Evolutionary conservation across 2,113 vertebrate genomes (phyloP), one percentile per base, ranked within the genome.

Genomic region (Menura novaehollandiae): DNA sequence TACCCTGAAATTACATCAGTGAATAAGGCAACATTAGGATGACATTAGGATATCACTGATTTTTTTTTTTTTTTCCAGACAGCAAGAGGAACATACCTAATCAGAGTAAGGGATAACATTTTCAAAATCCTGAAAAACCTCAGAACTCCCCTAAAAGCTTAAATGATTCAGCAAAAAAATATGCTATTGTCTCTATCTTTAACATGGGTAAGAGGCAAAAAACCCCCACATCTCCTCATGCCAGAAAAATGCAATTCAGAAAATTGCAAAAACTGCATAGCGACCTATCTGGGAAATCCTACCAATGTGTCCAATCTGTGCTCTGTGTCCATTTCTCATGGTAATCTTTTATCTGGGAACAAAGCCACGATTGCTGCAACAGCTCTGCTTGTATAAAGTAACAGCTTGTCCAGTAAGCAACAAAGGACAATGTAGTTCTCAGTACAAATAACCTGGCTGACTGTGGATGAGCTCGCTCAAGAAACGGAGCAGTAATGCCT

Each of bases 341-440:
- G 81, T 35, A 47, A 72, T 88, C 84, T 94, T 74, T 88, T 68
- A 87, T 87, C 80, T 44, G 94, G 80, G 84, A 95, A 95, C 89
- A 93, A 91, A 79, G 77, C 49, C 77, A 43, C 3, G 6, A 44
- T 63, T 77, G 76, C 89, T 93, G 83, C 64, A 89, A 84, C 89
- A 95, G 89, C 72, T 86, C 73, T 52, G 72, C 59, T 59, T 41
- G 21, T 17, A n/a, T 28, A 71, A 78, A 84, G 76, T 33, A 87
- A 81, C 80, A 89, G 80, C 3, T 15, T 64, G 47, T 72, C 80
- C 87, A 75, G 3, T 2, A 55, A 52, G 74, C 73, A 85, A 90
- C 91, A 78, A 85, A 91, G 85, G 52, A 67, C 58, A 39, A 47
- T 72, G 59, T 64, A 79, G 74, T 35, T 89, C 66, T 75, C 66